Conservation (phyloP, 2,888 invertebrate genomes). For the Diarsia rubi region DNA sequence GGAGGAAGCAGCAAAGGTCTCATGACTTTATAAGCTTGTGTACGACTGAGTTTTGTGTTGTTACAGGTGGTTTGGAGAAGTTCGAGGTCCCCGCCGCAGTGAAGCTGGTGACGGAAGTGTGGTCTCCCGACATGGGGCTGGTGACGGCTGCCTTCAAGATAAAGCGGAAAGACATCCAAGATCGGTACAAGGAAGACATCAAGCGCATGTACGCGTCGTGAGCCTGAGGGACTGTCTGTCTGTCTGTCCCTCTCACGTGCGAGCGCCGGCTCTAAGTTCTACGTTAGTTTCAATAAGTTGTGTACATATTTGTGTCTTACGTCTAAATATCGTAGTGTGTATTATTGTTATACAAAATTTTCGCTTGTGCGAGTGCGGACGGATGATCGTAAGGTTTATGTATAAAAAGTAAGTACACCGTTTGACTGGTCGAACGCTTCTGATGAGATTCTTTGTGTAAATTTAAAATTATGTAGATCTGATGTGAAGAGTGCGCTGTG, state of each 20-base stretch:
- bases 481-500: conserved; percentile 71
- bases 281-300: conserved; percentile 66
- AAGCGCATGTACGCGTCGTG: conserved; percentile 98
- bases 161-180: conserved; percentile 98
- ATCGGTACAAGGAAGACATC: conserved; percentile 97
- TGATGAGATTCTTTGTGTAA: conserved; percentile 70
- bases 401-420: conserved; percentile 64
- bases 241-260: conserved; percentile 14
- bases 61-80: conserved; percentile 95
- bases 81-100: conserved; percentile 98
- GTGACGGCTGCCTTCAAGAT: conserved; percentile 99
- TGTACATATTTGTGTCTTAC: conserved; percentile 78
- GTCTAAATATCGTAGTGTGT: conserved; percentile 74
- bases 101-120: conserved; percentile 97
- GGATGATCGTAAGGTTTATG: conserved; percentile 65
- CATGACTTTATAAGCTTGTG: not conserved
- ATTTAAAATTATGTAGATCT: conserved; percentile 75
- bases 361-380: conserved; percentile 66
- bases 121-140: conserved; percentile 99
- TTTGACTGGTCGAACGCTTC: conserved; percentile 66
- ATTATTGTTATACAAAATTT: conserved; percentile 70
- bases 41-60: not conserved
- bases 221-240: conserved; percentile 74
- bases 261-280: conserved; percentile 52
- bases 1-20: not conserved